A percentile compares a stretch with the other conserved stretches of the same genome.
Conservation (phyloP, 2,888 invertebrate genomes). For the Tachystola acroxantha region DNA sequence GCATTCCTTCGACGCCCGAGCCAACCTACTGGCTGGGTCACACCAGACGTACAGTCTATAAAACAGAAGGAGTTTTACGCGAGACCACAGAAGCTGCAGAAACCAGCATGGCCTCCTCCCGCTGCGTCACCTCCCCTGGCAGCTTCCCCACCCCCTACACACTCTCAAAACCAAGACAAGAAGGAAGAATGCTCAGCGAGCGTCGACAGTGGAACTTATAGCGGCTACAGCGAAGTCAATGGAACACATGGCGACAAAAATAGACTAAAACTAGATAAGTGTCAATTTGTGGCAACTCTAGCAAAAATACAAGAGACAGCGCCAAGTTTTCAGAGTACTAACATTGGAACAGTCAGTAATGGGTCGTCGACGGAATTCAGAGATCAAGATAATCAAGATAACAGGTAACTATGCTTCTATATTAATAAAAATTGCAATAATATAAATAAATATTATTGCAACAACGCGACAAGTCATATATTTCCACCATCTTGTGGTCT, state of each 20-base stretch:
- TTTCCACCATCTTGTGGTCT: too few relatives aligned
- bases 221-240: slow-evolving; percentile 67
- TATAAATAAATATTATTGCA: too few relatives aligned
- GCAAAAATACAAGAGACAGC: slow-evolving; percentile 82
- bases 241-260: slow-evolving; percentile 54
- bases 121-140: slow-evolving; percentile 67
- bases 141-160: slow-evolving; percentile 78
- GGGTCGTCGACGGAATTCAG: slow-evolving; percentile 55
- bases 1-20: slow-evolving; percentile 89
- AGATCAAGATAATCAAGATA: slow-evolving; percentile 63
- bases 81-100: slow-evolving; percentile 86
- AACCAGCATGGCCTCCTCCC: slow-evolving; percentile 82
- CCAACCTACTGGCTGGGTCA: slow-evolving; percentile 80
- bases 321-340: slow-evolving; percentile 56
- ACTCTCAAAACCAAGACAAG: slow-evolving; percentile 45
- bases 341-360: slow-evolving; percentile 58
- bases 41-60: slow-evolving; percentile 70
- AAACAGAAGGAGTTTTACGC: slow-evolving; percentile 86
- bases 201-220: slow-evolving; percentile 66
- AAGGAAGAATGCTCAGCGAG: slow-evolving; percentile 69
- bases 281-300: slow-evolving; percentile 78
- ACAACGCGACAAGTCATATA: too few relatives aligned
- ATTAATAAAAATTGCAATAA: too few relatives aligned
- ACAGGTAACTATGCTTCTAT: slow-evolving; percentile 38
- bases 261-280: slow-evolving; percentile 62